Evolutionary conservation across 53 echinoderm and acorn worm species (phyloP).

Genomic region (Luidia sarsii): DNA sequence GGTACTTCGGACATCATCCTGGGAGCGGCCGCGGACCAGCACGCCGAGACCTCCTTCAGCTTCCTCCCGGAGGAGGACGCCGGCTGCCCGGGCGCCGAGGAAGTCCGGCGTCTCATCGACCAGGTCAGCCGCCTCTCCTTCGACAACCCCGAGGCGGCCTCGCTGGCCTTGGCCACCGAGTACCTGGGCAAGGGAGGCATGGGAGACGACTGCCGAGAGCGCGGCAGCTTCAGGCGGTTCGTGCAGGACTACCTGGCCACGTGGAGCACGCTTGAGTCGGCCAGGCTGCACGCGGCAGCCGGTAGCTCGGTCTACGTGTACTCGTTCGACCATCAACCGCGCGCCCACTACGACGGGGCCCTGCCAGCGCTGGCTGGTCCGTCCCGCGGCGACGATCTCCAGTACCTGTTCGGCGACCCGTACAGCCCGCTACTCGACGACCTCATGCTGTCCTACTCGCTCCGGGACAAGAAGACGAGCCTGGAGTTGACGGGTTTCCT

Average conservation of each 20-base stretch:
- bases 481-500: constrained; percentile 16
- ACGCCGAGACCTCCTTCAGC: neutral
- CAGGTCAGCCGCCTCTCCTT: neutral
- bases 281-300: constrained; percentile 15
- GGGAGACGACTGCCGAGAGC: constrained; percentile 9
- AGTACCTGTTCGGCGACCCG: constrained; percentile 64
- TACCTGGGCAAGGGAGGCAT: neutral
- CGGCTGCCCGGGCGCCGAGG: constrained; percentile 8
- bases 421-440: constrained; percentile 27
- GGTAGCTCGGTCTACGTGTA: constrained; percentile 29
- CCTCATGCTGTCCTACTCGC: constrained; percentile 18
- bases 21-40: constrained; percentile 10
- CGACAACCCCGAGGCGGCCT: neutral
- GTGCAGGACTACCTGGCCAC: constrained; percentile 18
- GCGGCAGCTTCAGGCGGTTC: constrained; percentile 23
- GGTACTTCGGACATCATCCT: constrained; percentile 33
- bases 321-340: constrained; percentile 31
- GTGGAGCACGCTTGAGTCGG: constrained; percentile 6
- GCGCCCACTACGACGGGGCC: neutral
- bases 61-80: neutral
- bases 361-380: constrained; percentile 43
- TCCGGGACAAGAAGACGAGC: constrained; percentile 20
- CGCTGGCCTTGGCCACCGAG: constrained; percentile 10
- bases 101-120: neutral
- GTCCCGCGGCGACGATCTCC: constrained; percentile 62